Base-by-base conservation (phyloP, 1,140 invertebrate species). In the Drosophila guanche region DNA sequence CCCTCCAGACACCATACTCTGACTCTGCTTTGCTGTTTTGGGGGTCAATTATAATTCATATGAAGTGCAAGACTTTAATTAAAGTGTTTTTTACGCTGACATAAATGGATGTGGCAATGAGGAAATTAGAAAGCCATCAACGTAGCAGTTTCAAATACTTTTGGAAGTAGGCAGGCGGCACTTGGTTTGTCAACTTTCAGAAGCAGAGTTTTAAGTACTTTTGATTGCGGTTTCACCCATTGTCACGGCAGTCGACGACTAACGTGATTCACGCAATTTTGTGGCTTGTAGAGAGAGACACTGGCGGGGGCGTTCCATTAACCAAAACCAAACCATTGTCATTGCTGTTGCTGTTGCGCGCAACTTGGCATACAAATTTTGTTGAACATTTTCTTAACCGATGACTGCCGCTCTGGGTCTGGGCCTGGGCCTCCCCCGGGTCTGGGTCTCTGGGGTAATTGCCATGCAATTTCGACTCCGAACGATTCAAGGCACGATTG, bases 81-180 rank as follows among this genome's bases (percentile, higher is more conserved):
- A 41, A 71, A 61, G 67, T 71, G 56, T 61, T 66, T 65, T 42
- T 22, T 8, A 37, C 33, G 16, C 23, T 5, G 16, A 7, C 5
- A 7, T 33, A 65, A 51, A 37, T 48, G 33, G 33, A 12, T 10
- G 10, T 37, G 20, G 16, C 45, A 55, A 62, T 48, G 57, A 63
- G 59, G 69, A 73, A 73, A 73, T 73, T 73, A 73, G 70, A 73
- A 73, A 73, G 70, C 70, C 68, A 72, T 73, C 58, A 63, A 61
- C 48, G 50, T 23, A 60, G 56, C 56, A 27, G 45, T 54, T 74
- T 62, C 57, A 45, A 72, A 52, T 72, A 12, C 7, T 48, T 72
- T 73, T 56, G 51, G 57, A 41, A 20, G 16, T 20, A 20, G 16
- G 16, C 16, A 20, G 16, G 16, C 16, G 16, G 29, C 33, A 16